Evolutionary conservation across 1,140 invertebrate genomes (phyloP).

Genomic region (Drosophila punjabiensis): DNA sequence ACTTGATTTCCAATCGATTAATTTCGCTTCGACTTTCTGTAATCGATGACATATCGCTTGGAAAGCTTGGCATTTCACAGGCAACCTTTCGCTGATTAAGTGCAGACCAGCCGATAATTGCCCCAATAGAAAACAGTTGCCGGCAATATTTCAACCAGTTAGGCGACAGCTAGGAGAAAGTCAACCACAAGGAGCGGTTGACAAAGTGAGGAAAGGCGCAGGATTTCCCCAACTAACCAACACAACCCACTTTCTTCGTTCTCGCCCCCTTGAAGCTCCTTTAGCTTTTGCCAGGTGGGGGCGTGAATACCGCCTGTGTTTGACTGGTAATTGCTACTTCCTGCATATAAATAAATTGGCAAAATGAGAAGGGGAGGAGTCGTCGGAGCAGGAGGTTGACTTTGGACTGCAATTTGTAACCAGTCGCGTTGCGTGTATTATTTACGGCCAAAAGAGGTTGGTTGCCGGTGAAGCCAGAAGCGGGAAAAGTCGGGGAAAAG

Average conservation of each 20-base stretch:
- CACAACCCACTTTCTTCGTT: constrained; percentile 4
- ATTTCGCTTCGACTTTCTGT: not conserved
- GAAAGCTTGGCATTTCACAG: constrained; percentile 17
- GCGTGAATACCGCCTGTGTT: constrained; percentile 53
- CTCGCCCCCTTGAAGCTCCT: not conserved
- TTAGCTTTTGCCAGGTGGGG: constrained; percentile 17
- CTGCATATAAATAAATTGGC: constrained; percentile 68
- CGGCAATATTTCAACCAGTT: constrained; percentile 57
- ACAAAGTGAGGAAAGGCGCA: constrained; percentile 42
- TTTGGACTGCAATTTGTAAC: constrained; percentile 74
- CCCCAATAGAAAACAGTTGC: constrained; percentile 31
- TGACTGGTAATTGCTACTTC: constrained; percentile 77
- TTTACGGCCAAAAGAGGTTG: constrained; percentile 59
- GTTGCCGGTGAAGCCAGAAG: constrained; percentile 17
- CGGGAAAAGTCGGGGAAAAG: not conserved
- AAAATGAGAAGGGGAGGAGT: constrained; percentile 34
- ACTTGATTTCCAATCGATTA: constrained; percentile 8
- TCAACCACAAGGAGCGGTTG: constrained; percentile 40
- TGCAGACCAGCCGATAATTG: constrained; percentile 38
- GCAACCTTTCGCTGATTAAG: constrained; percentile 18
- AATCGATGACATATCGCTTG: constrained; percentile 28
- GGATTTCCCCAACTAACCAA: constrained; percentile 8
- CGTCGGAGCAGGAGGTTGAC: constrained; percentile 42
- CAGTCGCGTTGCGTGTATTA: constrained; percentile 79
- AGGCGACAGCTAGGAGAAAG: constrained; percentile 28